Percentiles rank a stretch among this genome's conserved stretches.
Evolutionary conservation across 2,888 invertebrate genomes (phyloP).

Genomic region (Meta bourneti): DNA sequence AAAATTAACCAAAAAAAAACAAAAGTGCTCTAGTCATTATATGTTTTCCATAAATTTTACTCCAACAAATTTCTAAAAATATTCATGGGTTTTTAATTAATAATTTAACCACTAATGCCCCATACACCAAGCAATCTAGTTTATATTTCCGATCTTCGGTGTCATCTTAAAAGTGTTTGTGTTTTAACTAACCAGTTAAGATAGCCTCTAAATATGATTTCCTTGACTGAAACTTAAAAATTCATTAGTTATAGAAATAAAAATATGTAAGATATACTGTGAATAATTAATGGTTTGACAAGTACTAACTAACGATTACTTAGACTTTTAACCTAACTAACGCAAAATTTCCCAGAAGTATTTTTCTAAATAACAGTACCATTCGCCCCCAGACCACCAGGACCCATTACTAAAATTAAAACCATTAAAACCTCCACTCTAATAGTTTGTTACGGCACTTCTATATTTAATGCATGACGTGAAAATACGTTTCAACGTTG

Average conservation of each 20-base stretch:
- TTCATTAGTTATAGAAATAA: not conserved
- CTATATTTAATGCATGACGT: slow-evolving; percentile 41
- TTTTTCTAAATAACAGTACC: slow-evolving; percentile 22
- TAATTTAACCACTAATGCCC: too few relatives aligned
- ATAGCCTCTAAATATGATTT: too few relatives aligned
- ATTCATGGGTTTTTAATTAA: too few relatives aligned
- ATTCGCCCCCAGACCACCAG: not conserved
- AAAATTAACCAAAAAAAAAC: too few relatives aligned
- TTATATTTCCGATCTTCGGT: too few relatives aligned
- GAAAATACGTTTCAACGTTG: slow-evolving; percentile 13
- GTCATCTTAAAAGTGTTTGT: too few relatives aligned
- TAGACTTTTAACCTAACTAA: not conserved
- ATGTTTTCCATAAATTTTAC: too few relatives aligned
- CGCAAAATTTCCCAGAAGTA: not conserved
- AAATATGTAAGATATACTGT: not conserved
- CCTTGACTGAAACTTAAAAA: too few relatives aligned
- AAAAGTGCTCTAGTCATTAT: not conserved
- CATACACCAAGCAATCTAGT: too few relatives aligned
- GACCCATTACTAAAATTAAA: slow-evolving; percentile 52
- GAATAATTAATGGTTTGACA: not conserved
- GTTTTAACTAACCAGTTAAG: too few relatives aligned
- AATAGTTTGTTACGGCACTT: slow-evolving; percentile 26
- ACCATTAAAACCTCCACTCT: slow-evolving; percentile 2
- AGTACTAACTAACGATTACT: not conserved
- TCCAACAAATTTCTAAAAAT: too few relatives aligned